These are phyloP conservation scores for Heterodera carotae DNA, from an alignment of 1,140 invertebrate genomes.

Conservation along the genomic window DNA sequence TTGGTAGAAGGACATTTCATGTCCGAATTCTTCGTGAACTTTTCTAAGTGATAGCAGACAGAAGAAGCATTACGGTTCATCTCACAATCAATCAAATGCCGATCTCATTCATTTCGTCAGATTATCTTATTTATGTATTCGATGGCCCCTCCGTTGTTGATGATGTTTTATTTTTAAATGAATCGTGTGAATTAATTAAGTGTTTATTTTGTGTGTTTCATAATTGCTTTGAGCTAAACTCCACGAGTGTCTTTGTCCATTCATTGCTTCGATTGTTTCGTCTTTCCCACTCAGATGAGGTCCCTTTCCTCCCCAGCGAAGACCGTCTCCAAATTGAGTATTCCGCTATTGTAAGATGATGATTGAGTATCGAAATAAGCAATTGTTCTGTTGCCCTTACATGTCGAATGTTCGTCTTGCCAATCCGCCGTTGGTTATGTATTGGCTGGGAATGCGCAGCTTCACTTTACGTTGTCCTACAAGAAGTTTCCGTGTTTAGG, in stretches of 20 bases:
- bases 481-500: constrained; percentile 36
- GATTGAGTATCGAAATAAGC: neutral
- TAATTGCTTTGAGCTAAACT: no score
- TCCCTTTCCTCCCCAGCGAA: constrained; percentile 60
- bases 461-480: constrained; percentile 54
- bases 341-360: neutral
- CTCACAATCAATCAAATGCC: neutral
- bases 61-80: neutral
- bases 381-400: neutral
- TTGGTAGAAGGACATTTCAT: neutral
- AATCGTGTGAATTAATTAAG: neutral
- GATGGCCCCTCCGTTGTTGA: no score
- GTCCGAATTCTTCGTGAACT: neutral
- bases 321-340: constrained; percentile 31
- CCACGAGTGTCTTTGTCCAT: neutral
- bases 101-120: neutral
- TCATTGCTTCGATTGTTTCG: neutral
- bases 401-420: constrained; percentile 57
- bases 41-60: neutral
- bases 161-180: neutral
- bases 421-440: constrained; percentile 50
- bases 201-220: neutral
- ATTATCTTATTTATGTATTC: neutral
- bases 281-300: constrained; percentile 41
- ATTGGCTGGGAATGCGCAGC: constrained; percentile 55